These are phyloP conservation scores for Arctocebus calabarensis DNA, from an alignment of 2,797 vertebrate genomes.

Conservation along the genomic window DNA sequence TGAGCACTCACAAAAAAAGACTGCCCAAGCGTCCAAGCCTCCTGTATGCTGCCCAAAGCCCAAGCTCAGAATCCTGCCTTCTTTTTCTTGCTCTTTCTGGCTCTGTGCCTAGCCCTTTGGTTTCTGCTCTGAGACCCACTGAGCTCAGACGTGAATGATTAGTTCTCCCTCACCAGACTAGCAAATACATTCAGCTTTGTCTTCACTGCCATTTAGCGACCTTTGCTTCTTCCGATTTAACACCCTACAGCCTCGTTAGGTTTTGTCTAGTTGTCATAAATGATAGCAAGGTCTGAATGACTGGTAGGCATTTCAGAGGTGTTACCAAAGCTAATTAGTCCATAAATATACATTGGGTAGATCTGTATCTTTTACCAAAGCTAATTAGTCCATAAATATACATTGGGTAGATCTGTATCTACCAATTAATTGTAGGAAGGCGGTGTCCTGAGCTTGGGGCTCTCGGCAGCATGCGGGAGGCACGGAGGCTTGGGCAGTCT, in stretches of 20 bases:
- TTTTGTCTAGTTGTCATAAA: neutral
- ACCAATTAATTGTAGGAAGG: neutral
- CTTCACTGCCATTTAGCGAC: neutral
- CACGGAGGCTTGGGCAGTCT: neutral
- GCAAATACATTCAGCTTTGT: neutral
- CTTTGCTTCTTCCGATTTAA: neutral
- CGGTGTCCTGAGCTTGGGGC: neutral
- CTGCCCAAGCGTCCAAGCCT: neutral
- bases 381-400: neutral
- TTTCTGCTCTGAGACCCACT: neutral
- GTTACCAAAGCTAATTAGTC: too few relatives aligned
- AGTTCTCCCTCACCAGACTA: neutral
- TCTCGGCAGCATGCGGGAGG: neutral
- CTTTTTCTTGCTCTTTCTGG: neutral
- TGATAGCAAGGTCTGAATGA: neutral
- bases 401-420: neutral
- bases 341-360: too few relatives aligned
- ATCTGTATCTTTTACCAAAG: too few relatives aligned
- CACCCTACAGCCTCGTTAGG: neutral
- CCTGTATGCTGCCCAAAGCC: neutral
- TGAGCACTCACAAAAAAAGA: neutral
- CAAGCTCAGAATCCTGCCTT: neutral
- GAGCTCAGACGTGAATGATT: neutral
- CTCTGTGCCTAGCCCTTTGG: neutral
- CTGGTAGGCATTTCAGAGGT: neutral